These are phyloP conservation scores for Ferrisia virgata DNA, from an alignment of 2,888 invertebrate genomes.

Conservation along the genomic window DNA sequence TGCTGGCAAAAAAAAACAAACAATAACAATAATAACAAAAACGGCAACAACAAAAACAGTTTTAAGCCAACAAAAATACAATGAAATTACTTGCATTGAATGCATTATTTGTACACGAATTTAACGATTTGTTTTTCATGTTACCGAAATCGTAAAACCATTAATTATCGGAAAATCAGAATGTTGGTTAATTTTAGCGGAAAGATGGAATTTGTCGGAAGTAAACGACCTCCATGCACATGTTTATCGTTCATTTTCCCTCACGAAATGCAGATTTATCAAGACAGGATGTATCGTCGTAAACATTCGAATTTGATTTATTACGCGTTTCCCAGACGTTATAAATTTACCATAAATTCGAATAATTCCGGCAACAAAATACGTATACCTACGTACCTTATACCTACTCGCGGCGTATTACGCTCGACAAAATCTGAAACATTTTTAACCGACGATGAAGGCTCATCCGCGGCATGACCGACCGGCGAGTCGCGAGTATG, in stretches of 20 bases:
- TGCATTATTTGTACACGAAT: no score
- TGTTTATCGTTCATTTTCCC: neutral
- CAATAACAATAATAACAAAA: no score
- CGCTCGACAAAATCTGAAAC: neutral
- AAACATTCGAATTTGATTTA: conserved; percentile 4
- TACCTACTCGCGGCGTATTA: no score
- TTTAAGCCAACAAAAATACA: no score
- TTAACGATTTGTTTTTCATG: no score
- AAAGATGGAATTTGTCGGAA: neutral
- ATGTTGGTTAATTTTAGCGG: neutral
- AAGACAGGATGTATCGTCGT: neutral
- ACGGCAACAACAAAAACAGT: no score
- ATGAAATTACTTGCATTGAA: no score
- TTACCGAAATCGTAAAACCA: neutral
- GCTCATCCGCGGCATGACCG: neutral
- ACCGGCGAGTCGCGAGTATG: neutral
- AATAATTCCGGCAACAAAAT: neutral
- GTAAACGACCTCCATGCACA: neutral
- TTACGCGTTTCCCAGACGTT: neutral
- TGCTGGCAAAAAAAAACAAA: no score
- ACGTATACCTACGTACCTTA: no score
- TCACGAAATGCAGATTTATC: neutral
- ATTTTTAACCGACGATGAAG: neutral
- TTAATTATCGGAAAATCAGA: neutral
- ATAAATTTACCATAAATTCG: neutral